Evolutionary conservation across 2,113 vertebrate species (phyloP).

Genomic region (Corynorhinus townsendii): DNA sequence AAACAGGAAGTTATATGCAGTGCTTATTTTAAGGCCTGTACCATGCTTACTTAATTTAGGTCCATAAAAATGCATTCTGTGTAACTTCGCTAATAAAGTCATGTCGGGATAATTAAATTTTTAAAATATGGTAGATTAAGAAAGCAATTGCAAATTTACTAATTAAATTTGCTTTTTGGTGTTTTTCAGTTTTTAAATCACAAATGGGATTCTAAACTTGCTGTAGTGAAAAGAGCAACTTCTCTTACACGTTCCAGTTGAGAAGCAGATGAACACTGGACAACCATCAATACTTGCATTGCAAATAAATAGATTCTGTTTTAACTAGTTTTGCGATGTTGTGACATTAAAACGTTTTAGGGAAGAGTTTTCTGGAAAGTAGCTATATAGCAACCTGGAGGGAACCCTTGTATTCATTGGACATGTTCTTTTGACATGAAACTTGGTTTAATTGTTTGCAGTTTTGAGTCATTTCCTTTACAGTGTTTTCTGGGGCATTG

Average conservation of each 20-base stretch:
- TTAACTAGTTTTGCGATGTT: slow-evolving; percentile 3
- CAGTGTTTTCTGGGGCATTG: not conserved
- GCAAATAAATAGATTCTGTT: not conserved
- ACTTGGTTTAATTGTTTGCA: not conserved
- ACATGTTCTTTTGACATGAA: not conserved
- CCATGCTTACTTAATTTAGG: slow-evolving; percentile 48
- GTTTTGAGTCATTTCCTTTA: not conserved
- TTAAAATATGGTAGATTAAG: slow-evolving; percentile 57
- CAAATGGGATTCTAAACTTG: slow-evolving; percentile 40
- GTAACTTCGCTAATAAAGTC: slow-evolving; percentile 66
- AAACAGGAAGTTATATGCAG: slow-evolving; percentile 20
- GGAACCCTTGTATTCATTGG: not conserved
- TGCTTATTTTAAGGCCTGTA: slow-evolving; percentile 53
- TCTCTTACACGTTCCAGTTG: not conserved
- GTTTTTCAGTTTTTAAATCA: slow-evolving; percentile 49
- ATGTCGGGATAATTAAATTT: slow-evolving; percentile 54
- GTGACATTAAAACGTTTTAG: not conserved
- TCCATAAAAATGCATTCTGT: slow-evolving; percentile 63
- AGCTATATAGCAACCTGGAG: not conserved
- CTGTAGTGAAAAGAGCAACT: slow-evolving; percentile 24
- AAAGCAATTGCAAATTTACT: slow-evolving; percentile 50
- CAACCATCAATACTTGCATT: not conserved
- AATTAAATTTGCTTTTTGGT: slow-evolving; percentile 47
- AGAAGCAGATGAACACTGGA: not conserved
- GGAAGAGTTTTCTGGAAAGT: not conserved